These are phyloP conservation scores for Fabriciana adippe DNA, from an alignment of 2,888 invertebrate genomes.

Conservation along the genomic window DNA sequence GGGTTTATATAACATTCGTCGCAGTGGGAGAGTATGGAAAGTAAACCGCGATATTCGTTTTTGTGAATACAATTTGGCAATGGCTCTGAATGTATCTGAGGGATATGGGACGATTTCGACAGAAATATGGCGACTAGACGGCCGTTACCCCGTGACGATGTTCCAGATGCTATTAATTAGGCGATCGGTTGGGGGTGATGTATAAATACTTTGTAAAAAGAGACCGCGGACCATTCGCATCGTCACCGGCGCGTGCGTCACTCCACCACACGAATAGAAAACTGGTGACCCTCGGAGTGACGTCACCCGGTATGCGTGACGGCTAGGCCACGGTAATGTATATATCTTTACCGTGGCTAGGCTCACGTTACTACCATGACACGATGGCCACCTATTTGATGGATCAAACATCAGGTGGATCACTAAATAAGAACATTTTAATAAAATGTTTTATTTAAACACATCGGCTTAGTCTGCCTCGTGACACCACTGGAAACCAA, in stretches of 20 bases:
- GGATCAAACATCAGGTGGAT: constrained; percentile 10
- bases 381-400: constrained; percentile 12
- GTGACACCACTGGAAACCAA: no score
- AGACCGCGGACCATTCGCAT: constrained; percentile 47
- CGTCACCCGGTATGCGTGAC: constrained; percentile 60
- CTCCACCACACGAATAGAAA: constrained; percentile 74
- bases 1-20: constrained; percentile 2
- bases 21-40: background rate
- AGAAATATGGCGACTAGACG: constrained; percentile 64
- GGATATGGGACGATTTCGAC: constrained; percentile 47
- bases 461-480: no score
- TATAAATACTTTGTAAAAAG: constrained; percentile 55
- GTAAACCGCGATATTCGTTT: background rate
- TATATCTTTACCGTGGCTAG: no score
- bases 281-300: constrained; percentile 72
- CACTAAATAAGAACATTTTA: no score
- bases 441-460: no score
- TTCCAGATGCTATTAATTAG: constrained; percentile 67
- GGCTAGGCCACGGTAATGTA: no score
- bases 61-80: constrained; percentile 5
- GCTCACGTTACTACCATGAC: constrained; percentile 54
- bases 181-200: constrained; percentile 49
- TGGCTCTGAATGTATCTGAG: background rate
- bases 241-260: constrained; percentile 77
- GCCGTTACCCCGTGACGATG: constrained; percentile 53